These are phyloP conservation scores for Entomobrya multifasciata DNA, from an alignment of 2,888 invertebrate species.

Conservation along the genomic window DNA sequence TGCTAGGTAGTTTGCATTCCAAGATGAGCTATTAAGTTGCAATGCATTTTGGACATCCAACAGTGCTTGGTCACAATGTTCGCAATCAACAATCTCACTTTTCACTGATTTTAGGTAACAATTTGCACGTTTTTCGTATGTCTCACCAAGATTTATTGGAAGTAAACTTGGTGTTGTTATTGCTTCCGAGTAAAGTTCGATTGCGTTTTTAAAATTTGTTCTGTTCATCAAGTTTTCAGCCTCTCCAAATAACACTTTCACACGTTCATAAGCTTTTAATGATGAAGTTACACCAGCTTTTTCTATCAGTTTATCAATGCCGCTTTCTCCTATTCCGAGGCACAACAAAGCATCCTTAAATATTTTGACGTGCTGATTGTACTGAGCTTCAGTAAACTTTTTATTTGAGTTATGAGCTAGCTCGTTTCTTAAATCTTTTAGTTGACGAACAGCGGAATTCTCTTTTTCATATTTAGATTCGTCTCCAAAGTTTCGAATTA, in stretches of 20 bases:
- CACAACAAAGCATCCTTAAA: not conserved
- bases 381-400: not conserved
- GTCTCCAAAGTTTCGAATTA: not conserved
- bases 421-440: not conserved
- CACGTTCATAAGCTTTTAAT: not conserved
- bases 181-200: not conserved
- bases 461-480: not conserved
- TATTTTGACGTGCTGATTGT: not conserved
- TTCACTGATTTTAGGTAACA: not conserved
- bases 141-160: not conserved
- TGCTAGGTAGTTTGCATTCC: slow-evolving; percentile 55
- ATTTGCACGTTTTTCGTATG: not conserved
- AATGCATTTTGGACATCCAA: not conserved
- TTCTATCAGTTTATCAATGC: not conserved
- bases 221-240: not conserved
- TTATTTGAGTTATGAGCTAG: not conserved
- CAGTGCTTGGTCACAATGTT: not conserved
- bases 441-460: not conserved
- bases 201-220: not conserved
- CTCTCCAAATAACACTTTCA: not conserved
- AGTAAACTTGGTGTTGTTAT: not conserved
- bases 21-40: slow-evolving; percentile 47
- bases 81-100: not conserved
- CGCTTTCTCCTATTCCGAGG: not conserved
- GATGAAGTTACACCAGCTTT: not conserved